Base-by-base conservation (phyloP, 2,888 invertebrate species). In the Embidobia sp. region DNA sequence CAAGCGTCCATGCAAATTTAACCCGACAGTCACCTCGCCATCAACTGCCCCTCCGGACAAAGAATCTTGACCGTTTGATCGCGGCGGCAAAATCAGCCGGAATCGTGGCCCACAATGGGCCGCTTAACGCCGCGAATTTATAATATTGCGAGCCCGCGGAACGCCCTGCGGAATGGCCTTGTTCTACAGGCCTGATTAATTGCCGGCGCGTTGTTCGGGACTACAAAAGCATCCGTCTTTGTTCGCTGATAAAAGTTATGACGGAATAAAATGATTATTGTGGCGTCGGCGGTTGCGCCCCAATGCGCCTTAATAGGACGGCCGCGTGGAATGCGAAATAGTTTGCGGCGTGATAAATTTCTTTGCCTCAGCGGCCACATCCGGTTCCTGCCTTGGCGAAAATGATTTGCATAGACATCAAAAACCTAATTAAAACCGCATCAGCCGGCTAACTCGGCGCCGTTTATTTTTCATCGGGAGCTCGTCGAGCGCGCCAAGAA, bases 1-100 rank as follows among this genome's bases (percentile, higher is more conserved):
- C 85, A 85, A 85, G 87, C 86, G 85, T 82, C 85, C 86, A 86
- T 85, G 86, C 85, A 85, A 87, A 87, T 87, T 87, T 84, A 85
- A 85, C 83, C 83, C 81, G 84, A 26, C 83, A 80, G 83, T 82
- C 83, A 80, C 79, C 82, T 79, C 83, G 81, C 79, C 78, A 81
- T 84, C 81, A 37, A 31, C 40, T 44, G n/a, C n/a, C n/a, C 31
- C 19, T 13, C 11, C 8, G 27, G 44, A 59, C 57, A 46, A 64
- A 73, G 73, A 73, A 37, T 57, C 69, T 40, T 31, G 57, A 22
- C 48, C 40, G 18, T 40, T 61, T 51, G 22, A 22, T 31, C 3
- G 27, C 5, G n/a, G n/a, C n/a, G n/a, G n/a, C n/a, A n/a, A n/a
- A n/a, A n/a, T n/a, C n/a, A n/a, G n/a, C n/a, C n/a, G n/a, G n/a